Evolutionary conservation across 35 echinoderm and acorn worm genomes (phyloP).

Genomic region (Eucidaris tribuloides): DNA sequence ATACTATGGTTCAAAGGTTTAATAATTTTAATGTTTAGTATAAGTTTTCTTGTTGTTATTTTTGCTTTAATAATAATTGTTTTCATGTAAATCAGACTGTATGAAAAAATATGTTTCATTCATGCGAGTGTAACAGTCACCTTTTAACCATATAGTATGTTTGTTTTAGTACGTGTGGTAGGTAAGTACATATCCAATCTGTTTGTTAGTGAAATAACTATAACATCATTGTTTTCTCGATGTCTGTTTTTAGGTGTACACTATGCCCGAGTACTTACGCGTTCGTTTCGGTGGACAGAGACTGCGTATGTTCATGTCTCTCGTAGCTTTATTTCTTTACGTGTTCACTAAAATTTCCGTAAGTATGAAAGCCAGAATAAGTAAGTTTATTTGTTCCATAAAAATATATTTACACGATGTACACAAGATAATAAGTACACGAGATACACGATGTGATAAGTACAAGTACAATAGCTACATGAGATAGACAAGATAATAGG

Average conservation of each 20-base stretch:
- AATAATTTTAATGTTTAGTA: no score
- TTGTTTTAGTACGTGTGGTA: no score
- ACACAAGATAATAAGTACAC: neutral
- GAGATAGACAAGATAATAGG: neutral
- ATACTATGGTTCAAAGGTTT: no score
- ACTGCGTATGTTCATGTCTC: constrained; percentile 65
- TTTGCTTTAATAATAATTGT: no score
- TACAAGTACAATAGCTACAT: neutral
- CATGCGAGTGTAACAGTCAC: no score
- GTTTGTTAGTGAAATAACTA: neutral
- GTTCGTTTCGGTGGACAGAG: constrained; percentile 62
- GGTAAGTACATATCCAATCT: neutral
- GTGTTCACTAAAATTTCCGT: constrained; percentile 91
- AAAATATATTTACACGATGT: neutral
- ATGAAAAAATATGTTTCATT: no score
- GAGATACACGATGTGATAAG: neutral
- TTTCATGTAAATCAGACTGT: no score
- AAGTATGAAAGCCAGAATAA: neutral
- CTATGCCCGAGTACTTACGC: constrained; percentile 80
- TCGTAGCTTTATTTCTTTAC: constrained; percentile 72
- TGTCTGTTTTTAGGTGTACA: constrained; percentile 68
- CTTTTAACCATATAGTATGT: no score
- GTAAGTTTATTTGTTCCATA: neutral
- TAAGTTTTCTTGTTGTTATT: no score
- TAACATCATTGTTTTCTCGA: neutral